Base-by-base conservation (phyloP, 2,797 vertebrate species). In the Tapirus indicus region DNA sequence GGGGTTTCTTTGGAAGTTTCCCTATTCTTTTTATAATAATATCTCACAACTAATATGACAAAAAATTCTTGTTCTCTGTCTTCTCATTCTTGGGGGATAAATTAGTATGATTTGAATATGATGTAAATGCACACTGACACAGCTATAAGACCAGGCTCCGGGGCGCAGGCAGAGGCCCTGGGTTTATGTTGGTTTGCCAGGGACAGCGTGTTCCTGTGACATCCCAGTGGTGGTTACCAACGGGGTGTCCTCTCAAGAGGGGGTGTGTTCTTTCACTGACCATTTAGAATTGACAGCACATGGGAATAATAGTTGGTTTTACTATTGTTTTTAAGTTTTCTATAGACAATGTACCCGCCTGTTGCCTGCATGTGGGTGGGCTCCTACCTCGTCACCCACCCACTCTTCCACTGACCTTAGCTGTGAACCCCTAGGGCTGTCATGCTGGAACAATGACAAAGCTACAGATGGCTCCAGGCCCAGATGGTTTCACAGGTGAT, bases 1-100 rank as follows among this genome's bases (percentile, higher is more conserved):
- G 18, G 68, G 35, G 14, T 72, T 94, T 92, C 79, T 86, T 84
- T 27, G 32, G 71, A 16, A 54, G 21, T 75, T 93, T 90, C 29
- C 21, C 35, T 83, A 20, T 35, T 68, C 35, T 20, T 62, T 89
- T 68, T 54, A n/a, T 29, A 77, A 75, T 32, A n/a, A 35, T 9
- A 0, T 64, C 75, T 87, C 25, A 58, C 60, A 60, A 54, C 49
- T 32, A 7, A 74, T 27, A 25, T 16, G 62, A 60, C 27, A 23
- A n/a, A 32, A 72, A 38, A 14, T 3, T 41, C 29, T 38, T n/a
- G 0, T 49, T 66, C 17, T 75, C 17, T 7, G 0, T 5, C 9
- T 44, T 82, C 79, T 86, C 38, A 14, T 38, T 88, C 74, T 71
- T 25, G 27, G 18, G 11, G 18, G 16, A 16, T 13, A 6, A 7